Conservation (phyloP, 2,888 invertebrate genomes). For the Polylopha cassiicola region DNA sequence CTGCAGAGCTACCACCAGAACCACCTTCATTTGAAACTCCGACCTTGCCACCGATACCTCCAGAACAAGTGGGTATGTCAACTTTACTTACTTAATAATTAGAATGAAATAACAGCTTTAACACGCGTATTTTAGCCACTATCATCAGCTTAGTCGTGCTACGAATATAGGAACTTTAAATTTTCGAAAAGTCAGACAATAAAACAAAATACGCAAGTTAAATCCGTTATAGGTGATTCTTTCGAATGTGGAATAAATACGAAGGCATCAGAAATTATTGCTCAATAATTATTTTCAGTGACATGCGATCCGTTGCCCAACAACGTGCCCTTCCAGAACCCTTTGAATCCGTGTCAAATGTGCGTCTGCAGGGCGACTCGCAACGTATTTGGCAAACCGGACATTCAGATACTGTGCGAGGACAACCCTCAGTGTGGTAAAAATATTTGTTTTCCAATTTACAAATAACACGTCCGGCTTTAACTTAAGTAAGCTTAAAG, state of each 20-base stretch:
- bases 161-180: slow-evolving; percentile 1
- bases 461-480: background rate
- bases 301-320: slow-evolving; percentile 52
- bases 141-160: too few species aligned
- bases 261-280: too few species aligned
- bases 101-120: slow-evolving; percentile 20
- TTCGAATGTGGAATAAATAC: too few species aligned
- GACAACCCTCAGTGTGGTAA: slow-evolving; percentile 53
- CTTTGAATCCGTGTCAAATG: slow-evolving; percentile 58
- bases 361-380: slow-evolving; percentile 44
- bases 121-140: slow-evolving; percentile 22
- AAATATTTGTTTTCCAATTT: slow-evolving; percentile 13
- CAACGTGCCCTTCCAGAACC: slow-evolving; percentile 49
- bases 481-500: too few species aligned
- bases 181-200: too few species aligned
- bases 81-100: slow-evolving; percentile 29
- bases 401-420: slow-evolving; percentile 47
- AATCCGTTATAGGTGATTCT: too few species aligned
- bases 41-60: slow-evolving; percentile 18
- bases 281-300: slow-evolving; percentile 27
- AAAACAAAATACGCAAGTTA: too few species aligned
- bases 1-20: too few species aligned
- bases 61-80: slow-evolving; percentile 21
- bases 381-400: slow-evolving; percentile 33
- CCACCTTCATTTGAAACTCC: slow-evolving; percentile 18